Percentiles rank a stretch among this genome's conserved stretches.
phyloP scores from a whole-genome alignment of 2,113 vertebrate species.

The Poeciliopsis retropinna region DNA sequence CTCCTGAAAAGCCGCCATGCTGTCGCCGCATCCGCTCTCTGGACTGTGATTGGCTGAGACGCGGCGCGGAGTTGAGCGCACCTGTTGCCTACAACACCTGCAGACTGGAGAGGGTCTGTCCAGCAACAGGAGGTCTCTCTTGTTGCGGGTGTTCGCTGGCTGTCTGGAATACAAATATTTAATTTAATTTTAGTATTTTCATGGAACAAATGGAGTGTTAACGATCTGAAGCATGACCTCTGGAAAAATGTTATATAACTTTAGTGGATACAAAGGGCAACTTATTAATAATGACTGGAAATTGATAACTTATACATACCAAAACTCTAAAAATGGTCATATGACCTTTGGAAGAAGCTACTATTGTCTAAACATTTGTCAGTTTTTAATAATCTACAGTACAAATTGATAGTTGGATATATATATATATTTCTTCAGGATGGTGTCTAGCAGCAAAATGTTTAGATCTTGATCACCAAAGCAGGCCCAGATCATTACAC shows the following conservation, averaged over 20 bases:
- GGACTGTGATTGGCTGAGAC: conserved; percentile 69
- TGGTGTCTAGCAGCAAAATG: too few relatives aligned
- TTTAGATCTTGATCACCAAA: too few relatives aligned
- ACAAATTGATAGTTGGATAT: too few relatives aligned
- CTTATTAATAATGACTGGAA: not conserved
- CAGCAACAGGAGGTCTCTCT: too few relatives aligned
- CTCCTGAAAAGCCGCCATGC: conserved; percentile 39
- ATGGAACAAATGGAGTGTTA: not conserved
- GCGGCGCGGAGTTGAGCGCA: conserved; percentile 20
- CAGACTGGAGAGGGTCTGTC: not conserved
- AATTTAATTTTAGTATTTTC: not conserved
- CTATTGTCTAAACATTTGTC: not conserved
- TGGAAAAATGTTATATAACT: not conserved
- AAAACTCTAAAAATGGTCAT: not conserved
- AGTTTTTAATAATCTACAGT: not conserved
- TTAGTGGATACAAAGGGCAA: not conserved
- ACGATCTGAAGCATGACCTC: not conserved
- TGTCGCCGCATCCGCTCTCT: conserved; percentile 31
- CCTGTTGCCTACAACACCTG: conserved; percentile 23
- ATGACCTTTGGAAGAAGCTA: not conserved
- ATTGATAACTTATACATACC: not conserved
- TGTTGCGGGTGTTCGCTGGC: not conserved
- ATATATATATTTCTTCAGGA: too few relatives aligned
- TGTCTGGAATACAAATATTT: not conserved
- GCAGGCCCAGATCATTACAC: too few relatives aligned